Evolutionary conservation across 2,113 vertebrate genomes (phyloP), one percentile per base, ranked within the genome.

Genomic region (Arothron firmamentum): DNA sequence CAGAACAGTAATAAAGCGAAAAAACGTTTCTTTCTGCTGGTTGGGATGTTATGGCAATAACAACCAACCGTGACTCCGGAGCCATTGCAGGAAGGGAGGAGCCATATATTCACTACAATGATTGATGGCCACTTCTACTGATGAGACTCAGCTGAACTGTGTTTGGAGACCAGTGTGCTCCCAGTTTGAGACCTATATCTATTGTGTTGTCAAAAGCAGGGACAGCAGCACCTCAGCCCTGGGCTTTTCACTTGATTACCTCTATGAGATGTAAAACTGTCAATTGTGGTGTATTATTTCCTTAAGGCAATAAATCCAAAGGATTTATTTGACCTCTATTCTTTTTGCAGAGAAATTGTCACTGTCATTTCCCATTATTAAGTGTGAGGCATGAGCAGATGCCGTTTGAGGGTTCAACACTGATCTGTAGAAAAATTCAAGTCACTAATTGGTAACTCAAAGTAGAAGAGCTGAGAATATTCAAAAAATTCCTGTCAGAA

Each of bases 71-170:
- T 68, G 54, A 57, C 78, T 88, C 81, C 70, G 57, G 28, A 50
- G 34, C 59, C 56, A 63, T 79, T 70, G 65, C 65, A 51, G 52
- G 63, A 71, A 47, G 25, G 49, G 67, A 70, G 62, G 79, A 76
- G 43, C 68, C 55, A 51, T 38, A 28, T 70, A 80, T 78, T 76
- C 57, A 71, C 42, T 56, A 63, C 52, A n/a, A 52, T 85, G 82
- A 89, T 67, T 77, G 82, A 89, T 86, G 65, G 66, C 43, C 69
- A 74, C 81, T 77, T 76, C 70, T 62, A 66, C 81, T 86, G 80
- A 90, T 83, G 85, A 85, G 64, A 65, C 61, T 70, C 28, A 68
- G 68, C 65, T 25, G 65, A 23, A 60, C 66, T 65, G 25, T 70
- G 41, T 52, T 59, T 19, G 54, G 48, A 45, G 16, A 55, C 49